These are phyloP conservation scores for Dunckerocampus dactyliophorus DNA, from an alignment of 2,113 vertebrate genomes.

Conservation along the genomic window DNA sequence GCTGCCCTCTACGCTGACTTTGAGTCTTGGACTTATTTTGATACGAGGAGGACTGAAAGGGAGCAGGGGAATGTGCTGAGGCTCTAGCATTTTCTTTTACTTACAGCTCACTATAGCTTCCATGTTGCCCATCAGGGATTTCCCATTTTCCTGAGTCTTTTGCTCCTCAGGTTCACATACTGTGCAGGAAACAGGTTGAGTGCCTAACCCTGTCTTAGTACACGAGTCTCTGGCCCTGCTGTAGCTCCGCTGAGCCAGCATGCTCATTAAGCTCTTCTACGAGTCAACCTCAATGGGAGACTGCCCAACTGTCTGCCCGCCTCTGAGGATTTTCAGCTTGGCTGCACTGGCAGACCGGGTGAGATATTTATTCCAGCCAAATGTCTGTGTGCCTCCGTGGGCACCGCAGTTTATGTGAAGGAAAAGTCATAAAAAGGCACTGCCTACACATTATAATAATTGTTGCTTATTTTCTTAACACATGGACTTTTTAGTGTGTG, in stretches of 20 bases:
- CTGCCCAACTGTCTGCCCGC: conserved; percentile 40
- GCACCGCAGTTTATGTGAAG: conserved; percentile 30
- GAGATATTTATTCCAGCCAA: conserved; percentile 54
- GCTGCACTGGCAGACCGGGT: conserved; percentile 44
- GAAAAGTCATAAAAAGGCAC: conserved; percentile 40
- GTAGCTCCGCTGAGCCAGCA: conserved; percentile 59
- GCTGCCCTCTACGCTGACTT: conserved; percentile 11
- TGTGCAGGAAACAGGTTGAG: conserved; percentile 20
- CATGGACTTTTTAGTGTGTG: conserved; percentile 39
- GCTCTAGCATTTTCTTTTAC: conserved; percentile 18
- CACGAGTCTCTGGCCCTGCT: conserved; percentile 29
- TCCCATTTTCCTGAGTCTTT: conserved; percentile 29
- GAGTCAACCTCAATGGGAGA: conserved; percentile 49
- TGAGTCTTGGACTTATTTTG: conserved; percentile 15
- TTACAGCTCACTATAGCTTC: conserved; percentile 21
- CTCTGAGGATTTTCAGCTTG: conserved; percentile 52
- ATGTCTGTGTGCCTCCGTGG: conserved; percentile 45
- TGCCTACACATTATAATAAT: conserved; percentile 21
- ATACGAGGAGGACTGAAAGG: neutral
- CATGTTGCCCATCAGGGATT: conserved; percentile 26
- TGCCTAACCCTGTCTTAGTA: conserved; percentile 26
- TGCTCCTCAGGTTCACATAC: conserved; percentile 29
- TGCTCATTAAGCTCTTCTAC: conserved; percentile 53
- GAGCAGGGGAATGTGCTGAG: conserved; percentile 37
- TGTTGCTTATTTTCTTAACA: conserved; percentile 43